Conservation (phyloP, 2,113 vertebrate species). For the Platysteira castanea region DNA sequence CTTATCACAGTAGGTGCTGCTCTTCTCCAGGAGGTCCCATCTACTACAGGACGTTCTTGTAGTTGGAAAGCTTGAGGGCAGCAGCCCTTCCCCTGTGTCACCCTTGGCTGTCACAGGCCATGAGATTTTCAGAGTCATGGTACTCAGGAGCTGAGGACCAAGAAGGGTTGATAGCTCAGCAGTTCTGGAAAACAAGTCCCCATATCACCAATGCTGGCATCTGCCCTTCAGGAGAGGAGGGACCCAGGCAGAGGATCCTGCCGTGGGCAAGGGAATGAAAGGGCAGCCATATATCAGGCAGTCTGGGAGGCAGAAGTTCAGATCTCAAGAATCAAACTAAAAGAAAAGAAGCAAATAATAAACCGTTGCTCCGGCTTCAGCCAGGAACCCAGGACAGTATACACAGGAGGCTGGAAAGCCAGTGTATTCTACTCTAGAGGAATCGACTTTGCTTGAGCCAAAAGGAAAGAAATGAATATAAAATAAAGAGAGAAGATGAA, state of each 20-base stretch:
- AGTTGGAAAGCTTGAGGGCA: background rate
- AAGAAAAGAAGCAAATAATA: slow-evolving; percentile 1
- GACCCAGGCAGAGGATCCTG: background rate
- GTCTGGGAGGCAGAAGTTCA: background rate
- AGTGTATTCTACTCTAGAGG: background rate
- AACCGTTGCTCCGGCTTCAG: background rate
- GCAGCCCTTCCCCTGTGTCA: background rate
- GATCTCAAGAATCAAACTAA: background rate
- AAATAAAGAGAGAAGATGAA: slow-evolving; percentile 24
- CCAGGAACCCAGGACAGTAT: background rate
- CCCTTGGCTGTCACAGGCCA: background rate
- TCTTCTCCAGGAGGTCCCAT: background rate
- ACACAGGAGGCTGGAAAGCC: background rate
- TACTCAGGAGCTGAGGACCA: background rate
- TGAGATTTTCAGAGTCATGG: fast-evolving
- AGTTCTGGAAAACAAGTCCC: background rate
- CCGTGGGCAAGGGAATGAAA: background rate
- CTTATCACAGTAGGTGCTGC: background rate
- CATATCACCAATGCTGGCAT: fast-evolving
- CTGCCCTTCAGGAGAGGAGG: background rate
- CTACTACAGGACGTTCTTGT: background rate
- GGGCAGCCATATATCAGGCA: background rate
- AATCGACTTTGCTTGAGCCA: background rate
- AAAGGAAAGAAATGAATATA: background rate
- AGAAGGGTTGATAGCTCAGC: background rate